These are phyloP conservation scores for Leptinotarsa texana DNA, from an alignment of 1,140 invertebrate genomes.

Conservation along the genomic window DNA sequence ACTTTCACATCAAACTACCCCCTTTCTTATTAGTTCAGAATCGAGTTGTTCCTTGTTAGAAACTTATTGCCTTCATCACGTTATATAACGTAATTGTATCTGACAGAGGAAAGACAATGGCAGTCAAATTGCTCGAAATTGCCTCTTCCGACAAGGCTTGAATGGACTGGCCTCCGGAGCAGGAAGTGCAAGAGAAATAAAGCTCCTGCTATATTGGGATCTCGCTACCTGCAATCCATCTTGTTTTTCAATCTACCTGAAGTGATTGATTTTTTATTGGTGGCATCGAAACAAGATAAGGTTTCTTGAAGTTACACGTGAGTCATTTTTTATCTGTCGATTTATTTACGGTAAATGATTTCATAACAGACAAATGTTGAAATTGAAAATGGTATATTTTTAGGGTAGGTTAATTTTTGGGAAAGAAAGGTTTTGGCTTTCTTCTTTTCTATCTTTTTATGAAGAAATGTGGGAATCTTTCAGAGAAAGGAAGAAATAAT, in stretches of 20 bases:
- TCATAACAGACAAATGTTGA: too few relatives aligned
- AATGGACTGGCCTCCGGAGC: background rate
- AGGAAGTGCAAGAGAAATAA: conserved; percentile 11
- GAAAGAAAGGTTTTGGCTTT: too few relatives aligned
- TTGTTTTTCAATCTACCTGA: conserved; percentile 14
- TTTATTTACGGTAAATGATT: background rate
- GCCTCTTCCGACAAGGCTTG: background rate
- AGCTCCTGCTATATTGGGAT: background rate
- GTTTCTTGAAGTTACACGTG: background rate
- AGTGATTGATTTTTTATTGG: conserved; percentile 20
- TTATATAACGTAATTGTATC: background rate
- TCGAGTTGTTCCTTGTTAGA: too few relatives aligned
- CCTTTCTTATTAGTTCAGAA: too few relatives aligned
- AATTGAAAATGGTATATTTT: too few relatives aligned
- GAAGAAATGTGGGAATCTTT: too few relatives aligned
- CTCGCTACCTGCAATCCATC: conserved; percentile 7
- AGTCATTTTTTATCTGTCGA: background rate
- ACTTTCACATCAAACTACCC: too few relatives aligned
- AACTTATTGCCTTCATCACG: too few relatives aligned
- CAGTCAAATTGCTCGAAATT: conserved; percentile 18
- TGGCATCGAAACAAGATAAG: background rate
- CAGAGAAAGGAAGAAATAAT: too few relatives aligned
- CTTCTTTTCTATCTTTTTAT: too few relatives aligned
- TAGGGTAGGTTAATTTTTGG: too few relatives aligned
- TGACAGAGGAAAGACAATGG: conserved; percentile 5